Base-by-base conservation (phyloP, 2,888 invertebrate species). In the Drymonia ruficornis region DNA sequence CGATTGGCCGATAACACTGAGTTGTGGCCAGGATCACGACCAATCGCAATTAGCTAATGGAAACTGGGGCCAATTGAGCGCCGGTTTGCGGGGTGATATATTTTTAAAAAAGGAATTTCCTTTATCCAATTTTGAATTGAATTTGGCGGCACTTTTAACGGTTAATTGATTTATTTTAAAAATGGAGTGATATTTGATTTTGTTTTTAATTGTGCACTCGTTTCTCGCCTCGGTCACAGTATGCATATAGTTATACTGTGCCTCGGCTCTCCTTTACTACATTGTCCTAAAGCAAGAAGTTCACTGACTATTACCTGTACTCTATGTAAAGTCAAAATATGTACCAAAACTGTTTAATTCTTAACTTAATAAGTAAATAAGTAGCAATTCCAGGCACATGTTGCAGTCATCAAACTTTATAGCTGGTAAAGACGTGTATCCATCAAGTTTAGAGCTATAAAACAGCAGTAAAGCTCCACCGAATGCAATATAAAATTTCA, bases 41-140 rank as follows among this genome's bases (percentile, higher is more conserved):
- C 79, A 75, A 73, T 79, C 28, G 75, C 80, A 78, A 82, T 83
- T 79, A 81, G 77, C 75, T 81, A 80, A 81, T 83, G 75, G 77
- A 72, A 58, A 61, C 59, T 56, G 61, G 65, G 54, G 57, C 64
- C 71, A 71, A 78, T 72, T 61, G 64, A 67, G 49, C 57, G 55
- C 28, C 51, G 52, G 53, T 59, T 65, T 67, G 65, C 56, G 57
- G 56, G 52, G 53, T 13, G 58, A 59, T 53, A 51, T 54, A n/a
- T 43, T 56, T 67, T 65, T 53, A 50, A 65, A 65, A 53, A 42
- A 56, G 49, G 56, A 62, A 61, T 49, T 44, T 29, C 40, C 50
- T 59, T 51, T 63, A 54, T 63, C 52, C 44, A 16, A 53, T 63
- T 57, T 55, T 12, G 8, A 15, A 46, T 46, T 28, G 46, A 46